Base-by-base conservation (phyloP, 2,113 vertebrate genomes). In the Oncorhynchus clarkii region DNA sequence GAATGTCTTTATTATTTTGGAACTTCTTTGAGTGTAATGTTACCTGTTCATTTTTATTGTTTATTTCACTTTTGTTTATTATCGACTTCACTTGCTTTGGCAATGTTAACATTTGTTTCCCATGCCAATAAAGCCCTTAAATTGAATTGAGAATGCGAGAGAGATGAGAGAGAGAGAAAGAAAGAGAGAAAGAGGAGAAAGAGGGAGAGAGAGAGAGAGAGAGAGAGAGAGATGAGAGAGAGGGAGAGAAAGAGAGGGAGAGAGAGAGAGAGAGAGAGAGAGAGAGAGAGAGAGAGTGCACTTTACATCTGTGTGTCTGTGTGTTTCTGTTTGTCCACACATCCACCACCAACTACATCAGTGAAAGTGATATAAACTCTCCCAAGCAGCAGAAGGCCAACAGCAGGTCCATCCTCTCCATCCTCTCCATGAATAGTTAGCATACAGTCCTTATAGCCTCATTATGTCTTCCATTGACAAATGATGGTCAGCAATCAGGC, bases 221-320 rank as follows among this genome's bases (percentile, higher is more conserved):
- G 68, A 8, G 73, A 54, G 13, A 20, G 59, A 29, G 39, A 51
- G 2, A 27, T 9, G 7, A 67, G 51, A 68, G 18, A 14, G 22
- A 49, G 20, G 34, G 31, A 14, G 76, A 75, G 69, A 27, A 70
- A 49, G 5, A n/a, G n/a, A n/a, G n/a, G n/a, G n/a, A n/a, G n/a
- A n/a, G n/a, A n/a, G n/a, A n/a, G n/a, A n/a, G n/a, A n/a, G n/a
- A n/a, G n/a, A n/a, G n/a, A n/a, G n/a, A n/a, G n/a, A n/a, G n/a
- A n/a, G n/a, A 68, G 68, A 8, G 73, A 54, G 9, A 14, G 11
- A 51, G 49, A 4, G 5, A 16, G 14, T 0, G 54, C 1, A 59
- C n/a, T 65, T 3, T 16, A 26, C 2, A 29, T 67, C 12, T 67
- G 29, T 67, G 67, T 39, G 67, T 22, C 9, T 69, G 34, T n/a